Percentiles rank a stretch among this genome's conserved stretches.
Evolutionary conservation across 1,140 invertebrate species (phyloP).

Genomic region (Uloborus diversus): DNA sequence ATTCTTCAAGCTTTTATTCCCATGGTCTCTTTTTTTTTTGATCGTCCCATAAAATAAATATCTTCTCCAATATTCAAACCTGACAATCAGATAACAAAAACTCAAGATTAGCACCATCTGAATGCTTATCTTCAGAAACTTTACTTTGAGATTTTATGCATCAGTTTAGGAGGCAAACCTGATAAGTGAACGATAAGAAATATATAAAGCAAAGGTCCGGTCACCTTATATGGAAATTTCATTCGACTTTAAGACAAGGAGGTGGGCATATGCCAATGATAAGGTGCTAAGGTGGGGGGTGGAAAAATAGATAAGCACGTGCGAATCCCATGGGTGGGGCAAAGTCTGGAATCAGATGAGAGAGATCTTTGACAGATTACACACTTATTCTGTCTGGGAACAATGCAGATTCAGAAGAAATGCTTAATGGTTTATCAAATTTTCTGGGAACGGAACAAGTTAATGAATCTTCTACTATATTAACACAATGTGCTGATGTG

Average conservation of each 20-base stretch:
- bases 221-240: constrained; percentile 25
- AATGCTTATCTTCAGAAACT: constrained; percentile 36
- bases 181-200: constrained; percentile 9
- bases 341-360: constrained; percentile 7
- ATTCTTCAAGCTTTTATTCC: no score
- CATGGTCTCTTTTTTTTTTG: no score
- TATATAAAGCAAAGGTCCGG: constrained; percentile 15
- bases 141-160: constrained; percentile 10
- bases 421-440: no score
- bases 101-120: constrained; percentile 17
- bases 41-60: not conserved
- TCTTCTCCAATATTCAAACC: constrained; percentile 2
- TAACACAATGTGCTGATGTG: no score
- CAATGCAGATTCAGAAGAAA: no score
- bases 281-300: not conserved
- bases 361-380: not conserved
- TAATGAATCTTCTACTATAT: no score
- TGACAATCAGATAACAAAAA: constrained; percentile 26
- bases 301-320: constrained; percentile 15
- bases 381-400: no score
- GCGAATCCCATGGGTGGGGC: constrained; percentile 11
- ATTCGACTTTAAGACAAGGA: not conserved
- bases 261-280: no score
- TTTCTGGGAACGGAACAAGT: no score
- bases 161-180: constrained; percentile 39